Percentiles rank a stretch among this genome's conserved stretches.
These are phyloP conservation scores for Dicranocentrus wangi DNA, from an alignment of 2,888 invertebrate species.

Conservation along the genomic window DNA sequence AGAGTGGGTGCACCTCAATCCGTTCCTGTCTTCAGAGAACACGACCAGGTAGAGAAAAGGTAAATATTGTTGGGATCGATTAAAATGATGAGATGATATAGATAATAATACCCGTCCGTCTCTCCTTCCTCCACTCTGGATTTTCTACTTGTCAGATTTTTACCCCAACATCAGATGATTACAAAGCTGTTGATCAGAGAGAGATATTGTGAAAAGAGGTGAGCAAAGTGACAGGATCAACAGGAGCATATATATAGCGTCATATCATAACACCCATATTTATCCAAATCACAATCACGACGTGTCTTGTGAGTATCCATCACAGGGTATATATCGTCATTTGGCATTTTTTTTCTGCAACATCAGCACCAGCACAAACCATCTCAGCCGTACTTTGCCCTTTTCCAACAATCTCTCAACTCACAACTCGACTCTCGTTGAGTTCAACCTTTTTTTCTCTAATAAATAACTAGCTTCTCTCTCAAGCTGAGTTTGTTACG, in stretches of 20 bases:
- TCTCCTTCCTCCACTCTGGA: not conserved
- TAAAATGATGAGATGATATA: not conserved
- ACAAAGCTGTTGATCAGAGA: no score
- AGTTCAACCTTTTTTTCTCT: conserved; percentile 14
- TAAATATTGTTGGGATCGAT: not conserved
- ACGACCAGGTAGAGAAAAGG: not conserved
- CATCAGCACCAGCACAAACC: not conserved
- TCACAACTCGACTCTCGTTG: not conserved
- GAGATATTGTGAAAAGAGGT: not conserved
- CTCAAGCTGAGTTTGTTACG: conserved; percentile 3
- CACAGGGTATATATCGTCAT: no score
- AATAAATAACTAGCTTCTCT: conserved; percentile 2
- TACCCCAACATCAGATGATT: not conserved
- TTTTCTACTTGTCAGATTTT: no score
- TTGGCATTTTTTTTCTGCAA: conserved; percentile 4
- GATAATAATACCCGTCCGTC: not conserved
- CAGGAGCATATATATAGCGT: not conserved
- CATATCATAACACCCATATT: no score
- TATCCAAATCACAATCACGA: conserved; percentile 2
- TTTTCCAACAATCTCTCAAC: conserved; percentile 25
- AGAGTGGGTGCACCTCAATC: no score
- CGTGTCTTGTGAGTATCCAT: conserved; percentile 3
- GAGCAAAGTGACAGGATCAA: conserved; percentile 3
- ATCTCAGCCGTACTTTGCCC: conserved; percentile 44
- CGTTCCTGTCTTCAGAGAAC: no score